These are phyloP conservation scores for Mythimna vitellina DNA, from an alignment of 2,888 invertebrate genomes.

Conservation along the genomic window DNA sequence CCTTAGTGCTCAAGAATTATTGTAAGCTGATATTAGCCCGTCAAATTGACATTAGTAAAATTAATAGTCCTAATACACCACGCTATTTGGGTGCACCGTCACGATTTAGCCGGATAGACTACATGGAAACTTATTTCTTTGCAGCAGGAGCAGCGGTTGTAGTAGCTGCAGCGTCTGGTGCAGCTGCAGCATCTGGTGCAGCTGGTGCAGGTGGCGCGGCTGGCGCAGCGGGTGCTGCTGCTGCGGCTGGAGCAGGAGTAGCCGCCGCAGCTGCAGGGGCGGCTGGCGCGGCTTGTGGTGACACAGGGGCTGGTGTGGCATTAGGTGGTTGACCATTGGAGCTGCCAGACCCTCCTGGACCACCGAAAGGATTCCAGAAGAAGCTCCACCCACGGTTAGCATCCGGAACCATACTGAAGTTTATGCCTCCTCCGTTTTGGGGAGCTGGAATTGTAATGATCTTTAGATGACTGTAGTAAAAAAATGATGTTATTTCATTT, in stretches of 20 bases:
- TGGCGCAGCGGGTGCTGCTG: conserved; percentile 56
- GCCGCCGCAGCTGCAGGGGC: conserved; percentile 37
- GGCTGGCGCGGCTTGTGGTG: conserved; percentile 6
- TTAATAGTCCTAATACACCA: background rate
- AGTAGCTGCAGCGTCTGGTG: conserved; percentile 48
- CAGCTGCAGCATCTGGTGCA: conserved; percentile 52
- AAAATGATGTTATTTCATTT: background rate
- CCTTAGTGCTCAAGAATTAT: background rate
- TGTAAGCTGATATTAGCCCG: background rate
- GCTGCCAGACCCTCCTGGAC: background rate
- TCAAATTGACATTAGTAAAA: background rate
- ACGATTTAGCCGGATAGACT: conserved; percentile 15
- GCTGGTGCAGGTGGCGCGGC: conserved; percentile 52
- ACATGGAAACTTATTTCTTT: conserved; percentile 27
- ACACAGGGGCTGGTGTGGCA: conserved; percentile 26
- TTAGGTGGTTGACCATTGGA: conserved; percentile 15
- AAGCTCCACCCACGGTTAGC: conserved; percentile 43
- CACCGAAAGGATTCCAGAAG: conserved; percentile 41
- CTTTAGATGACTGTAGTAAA: background rate
- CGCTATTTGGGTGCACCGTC: background rate
- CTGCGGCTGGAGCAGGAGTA: conserved; percentile 48
- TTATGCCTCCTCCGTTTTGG: conserved; percentile 70
- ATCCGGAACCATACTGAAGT: conserved; percentile 64
- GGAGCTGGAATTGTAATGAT: conserved; percentile 69
- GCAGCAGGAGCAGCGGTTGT: conserved; percentile 55